Conservation (phyloP, 2,113 vertebrate genomes). For the Ctenomys sociabilis region DNA sequence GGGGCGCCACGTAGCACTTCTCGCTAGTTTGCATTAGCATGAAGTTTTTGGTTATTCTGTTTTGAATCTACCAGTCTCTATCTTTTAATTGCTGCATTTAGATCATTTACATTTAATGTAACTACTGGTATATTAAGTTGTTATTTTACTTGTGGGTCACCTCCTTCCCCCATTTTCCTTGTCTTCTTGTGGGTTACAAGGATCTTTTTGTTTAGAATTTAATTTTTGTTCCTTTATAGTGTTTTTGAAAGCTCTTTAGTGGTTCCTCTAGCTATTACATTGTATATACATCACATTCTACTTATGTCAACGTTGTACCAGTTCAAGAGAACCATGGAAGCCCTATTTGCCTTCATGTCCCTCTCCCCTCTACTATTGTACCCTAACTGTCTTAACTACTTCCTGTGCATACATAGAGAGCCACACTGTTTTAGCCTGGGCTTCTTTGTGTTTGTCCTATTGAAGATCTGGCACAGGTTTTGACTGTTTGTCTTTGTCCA, state of each 20-base stretch:
- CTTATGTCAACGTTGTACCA: slow-evolving; percentile 26
- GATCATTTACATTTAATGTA: slow-evolving; percentile 65
- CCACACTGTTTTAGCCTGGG: background rate
- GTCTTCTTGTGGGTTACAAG: background rate
- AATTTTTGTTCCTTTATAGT: slow-evolving; percentile 26
- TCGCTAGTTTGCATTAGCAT: background rate
- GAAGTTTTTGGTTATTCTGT: background rate
- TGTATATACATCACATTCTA: background rate
- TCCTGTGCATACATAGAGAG: background rate
- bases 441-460: slow-evolving; percentile 18
- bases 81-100: slow-evolving; percentile 49
- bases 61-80: background rate
- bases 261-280: background rate
- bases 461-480: background rate
- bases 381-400: slow-evolving; percentile 31
- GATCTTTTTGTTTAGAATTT: slow-evolving; percentile 27
- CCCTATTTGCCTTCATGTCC: background rate
- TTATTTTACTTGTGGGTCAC: slow-evolving; percentile 24
- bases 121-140: slow-evolving; percentile 28
- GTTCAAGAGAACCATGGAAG: background rate
- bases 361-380: background rate
- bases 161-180: background rate
- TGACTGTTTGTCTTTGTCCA: background rate
- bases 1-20: background rate
- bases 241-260: background rate